Percentiles rank a stretch among this genome's conserved stretches.
Conservation (phyloP, 1,140 invertebrate genomes). For the Lanistes nyassanus region DNA sequence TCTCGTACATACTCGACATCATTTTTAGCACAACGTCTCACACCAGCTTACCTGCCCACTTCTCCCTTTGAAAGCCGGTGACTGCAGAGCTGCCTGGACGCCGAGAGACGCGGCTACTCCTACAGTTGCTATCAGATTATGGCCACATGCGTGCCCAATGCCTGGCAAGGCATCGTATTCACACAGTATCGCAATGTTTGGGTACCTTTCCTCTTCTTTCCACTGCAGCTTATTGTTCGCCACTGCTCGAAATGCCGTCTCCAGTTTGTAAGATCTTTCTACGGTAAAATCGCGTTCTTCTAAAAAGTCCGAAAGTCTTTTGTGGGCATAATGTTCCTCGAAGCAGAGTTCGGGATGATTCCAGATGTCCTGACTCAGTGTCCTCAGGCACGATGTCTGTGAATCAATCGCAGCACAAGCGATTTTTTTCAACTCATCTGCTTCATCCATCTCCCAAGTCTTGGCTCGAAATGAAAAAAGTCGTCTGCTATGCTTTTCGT, state of each 20-base stretch:
- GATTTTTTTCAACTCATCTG: constrained; percentile 28
- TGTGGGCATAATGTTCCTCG: constrained; percentile 62
- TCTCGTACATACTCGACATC: no score
- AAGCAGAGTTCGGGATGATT: constrained; percentile 60
- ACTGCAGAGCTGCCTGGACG: constrained; percentile 57
- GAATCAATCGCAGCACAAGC: constrained; percentile 48
- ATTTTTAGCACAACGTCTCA: no score
- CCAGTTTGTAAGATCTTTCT: constrained; percentile 51
- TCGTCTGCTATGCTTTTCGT: no score
- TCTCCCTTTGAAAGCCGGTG: constrained; percentile 16
- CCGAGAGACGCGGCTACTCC: constrained; percentile 62
- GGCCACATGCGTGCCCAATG: constrained; percentile 68
- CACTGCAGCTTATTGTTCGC: constrained; percentile 29
- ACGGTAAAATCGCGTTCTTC: constrained; percentile 56
- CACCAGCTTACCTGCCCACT: constrained; percentile 4
- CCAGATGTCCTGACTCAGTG: constrained; percentile 59
- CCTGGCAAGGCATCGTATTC: constrained; percentile 68
- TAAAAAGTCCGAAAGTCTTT: constrained; percentile 56
- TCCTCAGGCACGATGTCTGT: constrained; percentile 29
- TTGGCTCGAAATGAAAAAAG: no score
- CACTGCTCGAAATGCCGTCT: constrained; percentile 63
- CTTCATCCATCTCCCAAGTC: no score
- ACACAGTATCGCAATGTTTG: constrained; percentile 62
- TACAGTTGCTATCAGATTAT: constrained; percentile 68
- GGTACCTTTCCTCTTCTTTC: constrained; percentile 13